Evolutionary conservation across 2,113 vertebrate species (phyloP).

Genomic region (Astur gentilis): DNA sequence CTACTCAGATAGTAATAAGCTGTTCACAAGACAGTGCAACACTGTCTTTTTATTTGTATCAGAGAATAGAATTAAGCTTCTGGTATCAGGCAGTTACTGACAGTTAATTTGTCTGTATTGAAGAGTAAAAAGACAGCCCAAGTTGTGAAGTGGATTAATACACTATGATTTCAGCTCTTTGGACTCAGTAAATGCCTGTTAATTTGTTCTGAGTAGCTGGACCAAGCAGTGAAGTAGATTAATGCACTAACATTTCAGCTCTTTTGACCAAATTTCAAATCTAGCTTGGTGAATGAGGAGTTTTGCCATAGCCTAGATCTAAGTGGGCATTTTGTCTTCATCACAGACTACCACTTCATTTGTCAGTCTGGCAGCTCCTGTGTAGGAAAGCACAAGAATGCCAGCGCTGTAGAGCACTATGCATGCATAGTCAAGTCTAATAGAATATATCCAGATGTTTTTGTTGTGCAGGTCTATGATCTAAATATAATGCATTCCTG

Average conservation of each 20-base stretch:
- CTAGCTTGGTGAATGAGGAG: background rate
- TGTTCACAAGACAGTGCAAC: background rate
- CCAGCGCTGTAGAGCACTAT: background rate
- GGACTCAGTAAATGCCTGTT: slow-evolving; percentile 7
- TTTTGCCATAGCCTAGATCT: background rate
- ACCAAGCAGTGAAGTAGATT: slow-evolving; percentile 33
- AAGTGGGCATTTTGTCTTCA: slow-evolving; percentile 64
- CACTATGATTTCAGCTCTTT: background rate
- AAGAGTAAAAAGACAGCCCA: background rate
- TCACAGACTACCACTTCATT: slow-evolving; percentile 45
- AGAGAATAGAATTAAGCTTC: background rate
- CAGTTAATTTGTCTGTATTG: slow-evolving; percentile 16
- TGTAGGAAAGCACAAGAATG: background rate
- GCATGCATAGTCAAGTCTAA: background rate
- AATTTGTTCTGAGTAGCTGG: slow-evolving; percentile 19
- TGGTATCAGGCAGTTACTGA: background rate
- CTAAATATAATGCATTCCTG: background rate
- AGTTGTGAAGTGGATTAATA: slow-evolving; percentile 38
- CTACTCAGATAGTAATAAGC: background rate
- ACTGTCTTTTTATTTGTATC: background rate
- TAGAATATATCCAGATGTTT: background rate
- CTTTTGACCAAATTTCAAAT: background rate
- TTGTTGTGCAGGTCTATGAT: background rate
- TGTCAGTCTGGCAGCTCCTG: slow-evolving; percentile 51
- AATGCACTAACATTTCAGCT: slow-evolving; percentile 4